phyloP scores from a whole-genome alignment of 1,140 invertebrate genomes.

The Trichonephila clavata region DNA sequence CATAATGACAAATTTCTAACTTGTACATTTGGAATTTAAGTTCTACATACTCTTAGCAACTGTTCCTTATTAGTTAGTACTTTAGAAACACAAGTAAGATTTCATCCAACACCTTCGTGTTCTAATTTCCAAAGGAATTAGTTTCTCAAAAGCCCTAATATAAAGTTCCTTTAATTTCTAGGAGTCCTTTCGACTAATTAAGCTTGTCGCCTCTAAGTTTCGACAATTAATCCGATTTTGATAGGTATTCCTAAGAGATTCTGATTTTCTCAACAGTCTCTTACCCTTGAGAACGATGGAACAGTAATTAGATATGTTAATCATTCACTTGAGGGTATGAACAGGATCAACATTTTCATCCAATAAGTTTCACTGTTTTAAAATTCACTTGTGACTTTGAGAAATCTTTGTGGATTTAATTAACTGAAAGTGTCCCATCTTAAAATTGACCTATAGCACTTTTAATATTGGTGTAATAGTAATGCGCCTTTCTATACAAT shows the following conservation, averaged over 20 bases:
- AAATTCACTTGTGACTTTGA: background rate
- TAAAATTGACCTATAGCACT: no score
- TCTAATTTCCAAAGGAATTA: background rate
- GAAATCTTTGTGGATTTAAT: background rate
- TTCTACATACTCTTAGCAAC: no score
- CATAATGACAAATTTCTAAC: no score
- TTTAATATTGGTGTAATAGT: no score
- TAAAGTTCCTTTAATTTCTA: background rate
- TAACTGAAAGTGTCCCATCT: no score
- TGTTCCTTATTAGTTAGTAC: no score
- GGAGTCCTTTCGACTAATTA: background rate
- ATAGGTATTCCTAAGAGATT: background rate
- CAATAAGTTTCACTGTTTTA: background rate
- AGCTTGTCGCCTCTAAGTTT: background rate
- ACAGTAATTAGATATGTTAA: constrained; percentile 31
- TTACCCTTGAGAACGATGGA: background rate
- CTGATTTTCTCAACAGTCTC: background rate
- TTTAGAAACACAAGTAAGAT: no score
- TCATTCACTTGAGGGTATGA: background rate
- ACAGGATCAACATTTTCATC: background rate
- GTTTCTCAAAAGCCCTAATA: background rate
- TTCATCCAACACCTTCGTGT: no score
- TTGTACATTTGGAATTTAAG: no score
- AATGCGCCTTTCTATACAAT: no score
- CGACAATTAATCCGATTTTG: background rate